These are phyloP conservation scores for Urophycis tenuis DNA, from an alignment of 2,797 vertebrate genomes.

Conservation along the genomic window DNA sequence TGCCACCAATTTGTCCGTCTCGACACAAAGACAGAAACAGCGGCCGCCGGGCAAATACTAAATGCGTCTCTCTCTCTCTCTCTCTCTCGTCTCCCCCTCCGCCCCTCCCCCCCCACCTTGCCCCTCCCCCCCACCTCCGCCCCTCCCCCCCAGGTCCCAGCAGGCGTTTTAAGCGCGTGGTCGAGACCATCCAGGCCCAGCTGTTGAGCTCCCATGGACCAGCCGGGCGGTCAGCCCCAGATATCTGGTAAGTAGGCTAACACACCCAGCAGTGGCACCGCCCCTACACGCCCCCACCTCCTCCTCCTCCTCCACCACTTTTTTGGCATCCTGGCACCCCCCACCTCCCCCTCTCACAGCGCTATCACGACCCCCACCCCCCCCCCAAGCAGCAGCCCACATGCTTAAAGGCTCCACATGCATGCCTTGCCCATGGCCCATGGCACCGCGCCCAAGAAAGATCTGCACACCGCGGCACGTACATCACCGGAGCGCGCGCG, in stretches of 20 bases:
- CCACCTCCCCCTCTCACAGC: too few species aligned
- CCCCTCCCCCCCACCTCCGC: slow-evolving; percentile 39
- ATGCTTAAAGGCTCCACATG: slow-evolving; percentile 56
- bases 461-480: background rate
- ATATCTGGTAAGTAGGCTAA: slow-evolving; percentile 81
- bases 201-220: slow-evolving; percentile 91
- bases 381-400: slow-evolving; percentile 29
- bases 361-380: slow-evolving; percentile 45
- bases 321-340: slow-evolving; percentile 16
- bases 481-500: background rate
- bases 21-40: background rate
- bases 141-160: slow-evolving; percentile 79
- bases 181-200: slow-evolving; percentile 98
- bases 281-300: slow-evolving; percentile 14
- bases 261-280: background rate
- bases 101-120: background rate
- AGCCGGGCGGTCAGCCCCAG: slow-evolving; percentile 84
- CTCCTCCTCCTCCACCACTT: slow-evolving; percentile 12
- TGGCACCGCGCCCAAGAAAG: background rate
- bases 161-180: slow-evolving; percentile 96
- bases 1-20: background rate
- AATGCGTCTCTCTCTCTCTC: background rate
- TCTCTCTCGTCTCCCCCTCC: background rate
- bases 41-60: background rate
- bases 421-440: slow-evolving; percentile 45